Percentiles rank a stretch among this genome's conserved stretches.
Conservation (phyloP, 2,888 invertebrate species). For the Leptopilina myrica region DNA sequence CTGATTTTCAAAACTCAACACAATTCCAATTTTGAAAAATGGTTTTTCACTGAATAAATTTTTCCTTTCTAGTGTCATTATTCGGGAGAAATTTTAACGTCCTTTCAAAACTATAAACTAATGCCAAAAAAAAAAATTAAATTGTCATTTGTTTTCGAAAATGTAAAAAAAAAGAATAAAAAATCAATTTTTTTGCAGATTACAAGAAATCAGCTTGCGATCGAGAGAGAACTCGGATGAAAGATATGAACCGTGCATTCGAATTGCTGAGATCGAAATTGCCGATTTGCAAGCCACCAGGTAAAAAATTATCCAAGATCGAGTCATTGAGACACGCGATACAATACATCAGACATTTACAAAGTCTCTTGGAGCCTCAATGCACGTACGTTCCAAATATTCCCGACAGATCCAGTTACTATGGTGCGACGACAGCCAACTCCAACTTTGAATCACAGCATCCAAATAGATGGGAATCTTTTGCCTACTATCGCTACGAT, state of each 20-base stretch:
- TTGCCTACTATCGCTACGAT: slow-evolving; percentile 73
- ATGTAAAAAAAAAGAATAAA: too few species aligned
- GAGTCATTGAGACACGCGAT: slow-evolving; percentile 89
- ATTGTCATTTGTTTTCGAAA: not conserved
- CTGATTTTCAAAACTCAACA: not conserved
- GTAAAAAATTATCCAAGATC: slow-evolving; percentile 91
- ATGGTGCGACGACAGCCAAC: slow-evolving; percentile 53
- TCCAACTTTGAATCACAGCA: slow-evolving; percentile 67
- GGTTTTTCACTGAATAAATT: not conserved
- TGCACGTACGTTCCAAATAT: slow-evolving; percentile 63
- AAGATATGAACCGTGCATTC: slow-evolving; percentile 91
- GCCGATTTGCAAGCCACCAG: slow-evolving; percentile 87
- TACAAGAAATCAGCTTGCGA: slow-evolving; percentile 92
- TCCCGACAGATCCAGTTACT: slow-evolving; percentile 63
- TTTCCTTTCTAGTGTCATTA: not conserved
- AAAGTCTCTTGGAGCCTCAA: slow-evolving; percentile 79
- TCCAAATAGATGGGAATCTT: slow-evolving; percentile 70
- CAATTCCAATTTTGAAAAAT: not conserved
- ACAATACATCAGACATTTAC: slow-evolving; percentile 86
- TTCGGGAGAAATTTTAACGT: not conserved
- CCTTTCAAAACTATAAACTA: not conserved
- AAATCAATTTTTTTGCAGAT: slow-evolving; percentile 77
- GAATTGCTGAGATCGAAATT: slow-evolving; percentile 86
- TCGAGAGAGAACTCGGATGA: slow-evolving; percentile 89
- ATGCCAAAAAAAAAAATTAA: not conserved